Base-by-base conservation (phyloP, 2,888 invertebrate genomes). In the Sclerodermus sp. region DNA sequence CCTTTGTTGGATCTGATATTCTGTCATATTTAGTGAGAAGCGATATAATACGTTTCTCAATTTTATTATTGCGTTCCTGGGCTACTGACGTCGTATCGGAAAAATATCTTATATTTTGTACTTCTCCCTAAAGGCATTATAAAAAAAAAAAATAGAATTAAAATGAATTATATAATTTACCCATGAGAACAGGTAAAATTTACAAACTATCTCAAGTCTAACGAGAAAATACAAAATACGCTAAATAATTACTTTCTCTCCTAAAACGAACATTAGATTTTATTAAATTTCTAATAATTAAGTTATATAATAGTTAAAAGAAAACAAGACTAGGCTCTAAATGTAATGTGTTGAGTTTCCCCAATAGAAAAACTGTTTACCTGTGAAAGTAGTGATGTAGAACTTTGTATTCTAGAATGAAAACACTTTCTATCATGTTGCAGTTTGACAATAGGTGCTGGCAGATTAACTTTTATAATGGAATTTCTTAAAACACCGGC, bases 21-120 rank as follows among this genome's bases (percentile, higher is more conserved):
- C 95, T 95, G 84, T 96, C 94, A 82, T 90, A 94, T 58, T 90
- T 86, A 67, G 85, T 83, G 80, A 93, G 87, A 73, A 94, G 93
- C 85, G 91, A 89, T 74, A 95, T 79, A 54, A 96, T 93, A 73
- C 94, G 87, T 54, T 89, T 85, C 78, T 86, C 82, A 68, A 94
- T 87, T 74, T 89, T 84, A 72, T 85, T 82, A 71, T 5, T 5
- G 23, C 23, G 23, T 8, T 23, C 8, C 8, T 23, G 23, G 8
- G 3, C 23, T 5, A n/a, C n/a, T 23, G 34, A 34, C 66, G 60
- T 67, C 68, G 72, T 74, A 59, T 71, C 75, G 45, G 30, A 30
- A 34, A 37, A 15, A 16, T 47, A 44, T 42, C 53, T 51, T 31
- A 49, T 14, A 30, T 14, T 30, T 12, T 36, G 23, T 32, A 6